Percentiles rank a stretch among this genome's conserved stretches.
These are phyloP conservation scores for Anableps anableps DNA, from an alignment of 2,797 vertebrate genomes.

Conservation along the genomic window DNA sequence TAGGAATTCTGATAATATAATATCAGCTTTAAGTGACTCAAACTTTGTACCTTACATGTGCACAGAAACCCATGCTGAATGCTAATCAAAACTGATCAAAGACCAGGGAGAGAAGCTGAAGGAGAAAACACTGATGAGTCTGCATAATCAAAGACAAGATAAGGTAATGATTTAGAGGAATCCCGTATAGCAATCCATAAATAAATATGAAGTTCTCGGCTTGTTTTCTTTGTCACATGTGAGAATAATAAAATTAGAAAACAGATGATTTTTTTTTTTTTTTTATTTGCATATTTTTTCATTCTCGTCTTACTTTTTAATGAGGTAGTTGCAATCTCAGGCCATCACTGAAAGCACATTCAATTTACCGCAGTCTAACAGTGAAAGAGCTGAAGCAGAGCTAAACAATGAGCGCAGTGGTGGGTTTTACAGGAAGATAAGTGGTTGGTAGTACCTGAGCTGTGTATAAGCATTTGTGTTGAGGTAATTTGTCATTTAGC, in stretches of 20 bases:
- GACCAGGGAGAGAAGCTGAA: conserved; percentile 16
- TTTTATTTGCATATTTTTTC: not conserved
- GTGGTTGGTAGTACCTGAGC: conserved; percentile 25
- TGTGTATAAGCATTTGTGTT: conserved; percentile 55
- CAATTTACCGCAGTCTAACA: not conserved
- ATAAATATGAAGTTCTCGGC: conserved; percentile 8
- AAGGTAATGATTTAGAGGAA: conserved; percentile 12
- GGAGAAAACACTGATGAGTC: conserved; percentile 38
- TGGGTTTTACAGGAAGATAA: conserved; percentile 20
- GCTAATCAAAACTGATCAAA: conserved; percentile 19
- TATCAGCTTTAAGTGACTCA: not conserved
- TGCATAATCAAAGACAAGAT: conserved; percentile 25
- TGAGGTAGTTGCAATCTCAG: not conserved
- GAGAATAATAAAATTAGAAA: not conserved
- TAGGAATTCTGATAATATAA: not conserved
- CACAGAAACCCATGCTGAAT: conserved; percentile 7
- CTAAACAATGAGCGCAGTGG: conserved; percentile 5
- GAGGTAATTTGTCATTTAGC: conserved; percentile 69
- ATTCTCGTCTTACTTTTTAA: not conserved
- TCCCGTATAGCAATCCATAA: not conserved
- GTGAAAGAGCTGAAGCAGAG: conserved; percentile 10
- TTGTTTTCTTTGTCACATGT: not conserved
- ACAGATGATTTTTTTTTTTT: not conserved
- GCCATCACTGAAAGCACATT: conserved; percentile 6
- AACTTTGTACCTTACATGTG: not conserved